These are phyloP conservation scores for Cepaea nemoralis DNA, from an alignment of 1,140 invertebrate genomes.

Conservation along the genomic window DNA sequence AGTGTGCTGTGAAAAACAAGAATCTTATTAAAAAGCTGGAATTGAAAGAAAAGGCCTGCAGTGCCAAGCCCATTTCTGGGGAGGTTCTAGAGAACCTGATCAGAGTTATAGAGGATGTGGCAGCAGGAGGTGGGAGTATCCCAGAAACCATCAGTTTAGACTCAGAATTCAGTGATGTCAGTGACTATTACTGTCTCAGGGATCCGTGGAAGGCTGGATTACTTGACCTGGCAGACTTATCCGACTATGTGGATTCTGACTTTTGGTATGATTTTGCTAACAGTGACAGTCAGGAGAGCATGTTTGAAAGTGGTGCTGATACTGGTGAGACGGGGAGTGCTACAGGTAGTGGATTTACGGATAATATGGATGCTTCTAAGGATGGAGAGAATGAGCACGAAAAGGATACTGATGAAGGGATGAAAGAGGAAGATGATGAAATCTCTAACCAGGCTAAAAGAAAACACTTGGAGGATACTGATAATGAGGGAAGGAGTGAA, in stretches of 20 bases:
- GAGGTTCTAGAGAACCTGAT: conserved; percentile 19
- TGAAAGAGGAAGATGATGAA: not conserved
- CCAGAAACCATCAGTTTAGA: not conserved
- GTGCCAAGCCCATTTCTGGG: not conserved
- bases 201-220: conserved; percentile 12
- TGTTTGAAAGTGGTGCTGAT: not conserved
- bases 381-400: not conserved
- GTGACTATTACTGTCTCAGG: not conserved
- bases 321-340: not conserved
- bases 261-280: not conserved
- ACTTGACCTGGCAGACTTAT: not conserved
- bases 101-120: not conserved
- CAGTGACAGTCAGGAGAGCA: not conserved
- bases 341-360: not conserved
- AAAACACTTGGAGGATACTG: not conserved
- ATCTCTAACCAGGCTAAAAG: not conserved
- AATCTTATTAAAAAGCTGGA: not conserved
- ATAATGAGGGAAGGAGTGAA: not conserved
- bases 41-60: not conserved
- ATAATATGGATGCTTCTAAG: not conserved
- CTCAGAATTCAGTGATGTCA: not conserved
- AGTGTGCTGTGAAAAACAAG: conserved; percentile 40
- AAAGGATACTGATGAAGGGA: not conserved
- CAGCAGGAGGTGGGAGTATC: not conserved
- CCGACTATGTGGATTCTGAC: not conserved